Evolutionary conservation across 2,113 vertebrate genomes (phyloP).

Genomic region (Peromyscus polionotus): DNA sequence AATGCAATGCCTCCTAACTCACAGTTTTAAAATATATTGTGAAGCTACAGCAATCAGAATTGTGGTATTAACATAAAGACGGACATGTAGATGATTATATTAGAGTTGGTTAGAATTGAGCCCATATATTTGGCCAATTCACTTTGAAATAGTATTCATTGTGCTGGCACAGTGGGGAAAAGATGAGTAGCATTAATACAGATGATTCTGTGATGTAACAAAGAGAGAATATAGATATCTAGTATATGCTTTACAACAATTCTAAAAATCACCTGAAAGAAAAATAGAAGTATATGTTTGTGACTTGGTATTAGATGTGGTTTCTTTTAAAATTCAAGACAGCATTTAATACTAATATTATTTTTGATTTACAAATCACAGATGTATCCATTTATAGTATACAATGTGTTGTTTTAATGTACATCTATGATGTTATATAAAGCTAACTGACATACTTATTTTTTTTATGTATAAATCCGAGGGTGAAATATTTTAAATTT

Average conservation of each 20-base stretch:
- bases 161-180: not conserved
- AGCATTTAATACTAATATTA: not conserved
- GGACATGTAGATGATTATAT: not conserved
- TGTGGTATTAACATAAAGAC: not conserved
- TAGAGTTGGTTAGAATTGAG: conserved; percentile 3
- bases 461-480: not conserved
- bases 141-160: not conserved
- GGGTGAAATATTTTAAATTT: not conserved
- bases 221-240: not conserved
- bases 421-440: not conserved
- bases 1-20: not conserved
- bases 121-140: not conserved
- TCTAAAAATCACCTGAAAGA: not conserved
- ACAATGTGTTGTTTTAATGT: not conserved
- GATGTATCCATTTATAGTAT: not conserved
- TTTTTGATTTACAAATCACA: not conserved
- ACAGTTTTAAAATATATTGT: not conserved
- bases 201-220: not conserved
- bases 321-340: not conserved
- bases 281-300: not conserved
- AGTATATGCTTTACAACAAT: not conserved
- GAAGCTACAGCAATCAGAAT: not conserved
- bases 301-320: not conserved
- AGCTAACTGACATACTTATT: not conserved
- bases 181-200: not conserved